Evolutionary conservation across 2,888 invertebrate genomes (phyloP), one percentile per base, ranked within the genome.

Genomic region (Melinopterus prodromus): DNA sequence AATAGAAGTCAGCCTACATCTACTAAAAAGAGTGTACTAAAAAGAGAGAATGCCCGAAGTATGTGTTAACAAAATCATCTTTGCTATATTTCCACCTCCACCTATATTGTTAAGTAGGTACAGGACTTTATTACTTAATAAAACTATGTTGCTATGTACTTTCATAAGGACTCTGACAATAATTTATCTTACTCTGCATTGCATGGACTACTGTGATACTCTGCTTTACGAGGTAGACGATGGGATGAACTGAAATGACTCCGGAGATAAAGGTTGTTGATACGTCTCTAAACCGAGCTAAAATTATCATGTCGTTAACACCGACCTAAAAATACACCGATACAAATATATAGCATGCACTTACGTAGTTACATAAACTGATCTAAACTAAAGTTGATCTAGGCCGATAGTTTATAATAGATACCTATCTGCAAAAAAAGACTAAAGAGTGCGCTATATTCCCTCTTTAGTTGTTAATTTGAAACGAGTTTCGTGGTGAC

Each of bases 381-480:
- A 53, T 7, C 53, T 16, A 15, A 74, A 14, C 35, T 71, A n/a
- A 74, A 74, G 37, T 74, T 74, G 26, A 74, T 74, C 37, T 74
- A 36, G 35, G 74, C 6, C 35, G 71, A 35, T 35, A n/a, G 6
- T 74, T 74, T 74, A 26, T 37, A 15, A n/a, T 26, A 26, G 26
- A 26, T 26, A 26, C 35, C 7, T 74, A 26, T 36, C 36, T 9
- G 5, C 26, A 53, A 12, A 53, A 3, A 53, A 36, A 36, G n/a
- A 74, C 26, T 74, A 74, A 26, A 36, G 74, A 7, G 7, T 26
- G 9, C 1, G 9, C 74, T 74, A 9, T 71, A 71, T 71, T 14
- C 26, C 6, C 26, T 12, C 26, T 71, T 6, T n/a, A 71, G n/a
- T 71, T 71, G 26, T 71, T 71, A 71, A 71, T 71, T n/a, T 9